Conservation (phyloP, 2,113 vertebrate genomes). For the Amia ocellicauda region DNA sequence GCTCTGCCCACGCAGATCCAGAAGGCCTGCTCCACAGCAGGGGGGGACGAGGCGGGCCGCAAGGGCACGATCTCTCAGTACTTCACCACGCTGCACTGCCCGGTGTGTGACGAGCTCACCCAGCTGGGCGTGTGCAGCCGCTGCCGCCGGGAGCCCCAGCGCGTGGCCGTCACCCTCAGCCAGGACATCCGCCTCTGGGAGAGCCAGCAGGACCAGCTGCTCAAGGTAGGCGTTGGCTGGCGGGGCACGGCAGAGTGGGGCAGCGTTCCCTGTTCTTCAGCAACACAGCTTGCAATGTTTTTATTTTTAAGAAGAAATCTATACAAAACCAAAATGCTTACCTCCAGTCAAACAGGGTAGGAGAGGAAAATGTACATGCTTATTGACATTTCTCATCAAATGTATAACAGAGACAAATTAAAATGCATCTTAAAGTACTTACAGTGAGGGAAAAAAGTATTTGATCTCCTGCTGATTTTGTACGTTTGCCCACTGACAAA, state of each 20-base stretch:
- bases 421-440: too few relatives aligned
- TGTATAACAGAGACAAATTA: too few relatives aligned
- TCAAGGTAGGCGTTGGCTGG: conserved; percentile 77
- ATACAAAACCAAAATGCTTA: too few relatives aligned
- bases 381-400: too few relatives aligned
- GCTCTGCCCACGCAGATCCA: conserved; percentile 70
- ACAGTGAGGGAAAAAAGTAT: too few relatives aligned
- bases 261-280: too few relatives aligned
- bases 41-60: conserved; percentile 65
- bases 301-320: too few relatives aligned
- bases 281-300: too few relatives aligned
- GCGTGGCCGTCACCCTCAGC: conserved; percentile 81
- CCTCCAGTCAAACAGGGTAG: too few relatives aligned
- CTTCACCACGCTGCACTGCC: conserved; percentile 94
- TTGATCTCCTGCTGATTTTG: too few relatives aligned
- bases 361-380: too few relatives aligned
- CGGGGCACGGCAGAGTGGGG: background rate
- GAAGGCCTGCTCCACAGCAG: conserved; percentile 68
- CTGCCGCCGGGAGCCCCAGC: conserved; percentile 86
- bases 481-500: too few relatives aligned
- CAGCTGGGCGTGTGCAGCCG: conserved; percentile 86
- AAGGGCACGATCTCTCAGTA: conserved; percentile 97
- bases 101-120: conserved; percentile 89
- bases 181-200: conserved; percentile 87
- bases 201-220: conserved; percentile 80